Percentiles rank a stretch among this genome's conserved stretches.
These are phyloP conservation scores for Octomys mimax DNA, from an alignment of 2,797 vertebrate genomes.

Conservation along the genomic window DNA sequence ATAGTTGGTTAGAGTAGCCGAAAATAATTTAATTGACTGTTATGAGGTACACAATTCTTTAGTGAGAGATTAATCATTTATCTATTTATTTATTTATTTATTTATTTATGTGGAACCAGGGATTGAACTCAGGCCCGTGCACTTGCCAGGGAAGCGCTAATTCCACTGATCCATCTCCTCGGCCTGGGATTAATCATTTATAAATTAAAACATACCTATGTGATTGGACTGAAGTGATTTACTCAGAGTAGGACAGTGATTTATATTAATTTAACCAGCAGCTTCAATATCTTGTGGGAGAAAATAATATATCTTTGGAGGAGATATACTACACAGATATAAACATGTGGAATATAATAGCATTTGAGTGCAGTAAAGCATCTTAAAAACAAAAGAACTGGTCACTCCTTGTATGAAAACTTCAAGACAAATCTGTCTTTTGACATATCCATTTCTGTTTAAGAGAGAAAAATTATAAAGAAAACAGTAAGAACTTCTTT, in stretches of 20 bases:
- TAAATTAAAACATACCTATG: constrained; percentile 47
- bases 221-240: constrained; percentile 16
- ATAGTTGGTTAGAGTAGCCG: constrained; percentile 27
- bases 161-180: too few relatives aligned
- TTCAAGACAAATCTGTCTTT: not conserved
- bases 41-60: constrained; percentile 41
- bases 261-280: constrained; percentile 77
- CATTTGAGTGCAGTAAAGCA: constrained; percentile 24
- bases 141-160: too few relatives aligned
- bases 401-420: not conserved
- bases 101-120: too few relatives aligned
- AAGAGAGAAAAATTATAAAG: not conserved
- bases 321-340: not conserved
- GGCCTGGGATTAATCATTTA: constrained; percentile 61
- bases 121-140: too few relatives aligned
- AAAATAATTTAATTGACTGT: constrained; percentile 63
- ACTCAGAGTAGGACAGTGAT: constrained; percentile 8
- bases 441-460: not conserved
- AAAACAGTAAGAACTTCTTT: not conserved
- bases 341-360: constrained; percentile 47
- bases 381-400: not conserved
- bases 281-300: constrained; percentile 52
- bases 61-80: constrained; percentile 66
- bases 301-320: not conserved
- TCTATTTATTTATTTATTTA: not conserved